Percentiles rank a stretch among this genome's conserved stretches.
These are phyloP conservation scores for Dendrocincla tyrannina DNA, from an alignment of 2,797 vertebrate genomes.

Conservation along the genomic window DNA sequence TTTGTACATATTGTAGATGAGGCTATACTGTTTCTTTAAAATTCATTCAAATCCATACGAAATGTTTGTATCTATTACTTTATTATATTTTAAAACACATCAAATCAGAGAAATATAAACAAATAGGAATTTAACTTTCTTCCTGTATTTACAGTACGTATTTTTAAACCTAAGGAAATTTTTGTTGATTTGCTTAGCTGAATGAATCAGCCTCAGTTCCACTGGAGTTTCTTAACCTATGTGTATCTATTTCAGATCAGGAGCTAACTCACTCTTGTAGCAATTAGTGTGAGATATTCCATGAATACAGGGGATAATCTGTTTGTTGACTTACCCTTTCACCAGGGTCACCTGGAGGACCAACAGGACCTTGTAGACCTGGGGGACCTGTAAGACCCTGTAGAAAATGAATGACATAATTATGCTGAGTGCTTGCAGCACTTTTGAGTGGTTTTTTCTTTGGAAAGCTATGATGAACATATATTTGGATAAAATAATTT, in stretches of 20 bases:
- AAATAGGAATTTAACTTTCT: neutral
- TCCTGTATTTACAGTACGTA: neutral
- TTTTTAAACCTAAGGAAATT: neutral
- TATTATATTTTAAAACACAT: neutral
- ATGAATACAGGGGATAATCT: neutral
- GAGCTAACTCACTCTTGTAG: neutral
- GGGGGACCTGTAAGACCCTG: constrained; percentile 94
- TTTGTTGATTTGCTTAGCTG: neutral
- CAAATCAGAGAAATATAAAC: neutral
- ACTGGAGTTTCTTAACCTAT: neutral
- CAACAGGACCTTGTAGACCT: constrained; percentile 91
- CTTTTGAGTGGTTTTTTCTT: neutral
- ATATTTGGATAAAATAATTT: neutral
- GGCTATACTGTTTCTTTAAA: neutral
- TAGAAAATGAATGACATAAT: constrained; percentile 37
- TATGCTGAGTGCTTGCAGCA: neutral
- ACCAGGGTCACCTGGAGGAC: constrained; percentile 89
- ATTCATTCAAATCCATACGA: neutral
- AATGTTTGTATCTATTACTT: neutral
- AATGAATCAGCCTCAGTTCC: neutral
- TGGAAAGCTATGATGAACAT: neutral
- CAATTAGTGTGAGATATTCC: neutral
- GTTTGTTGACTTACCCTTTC: constrained; percentile 86
- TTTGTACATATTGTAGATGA: neutral
- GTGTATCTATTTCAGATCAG: neutral